Evolutionary conservation across 2,113 vertebrate genomes (phyloP), one percentile per base, ranked within the genome.

Genomic region (Paraplagusia blochii): DNA sequence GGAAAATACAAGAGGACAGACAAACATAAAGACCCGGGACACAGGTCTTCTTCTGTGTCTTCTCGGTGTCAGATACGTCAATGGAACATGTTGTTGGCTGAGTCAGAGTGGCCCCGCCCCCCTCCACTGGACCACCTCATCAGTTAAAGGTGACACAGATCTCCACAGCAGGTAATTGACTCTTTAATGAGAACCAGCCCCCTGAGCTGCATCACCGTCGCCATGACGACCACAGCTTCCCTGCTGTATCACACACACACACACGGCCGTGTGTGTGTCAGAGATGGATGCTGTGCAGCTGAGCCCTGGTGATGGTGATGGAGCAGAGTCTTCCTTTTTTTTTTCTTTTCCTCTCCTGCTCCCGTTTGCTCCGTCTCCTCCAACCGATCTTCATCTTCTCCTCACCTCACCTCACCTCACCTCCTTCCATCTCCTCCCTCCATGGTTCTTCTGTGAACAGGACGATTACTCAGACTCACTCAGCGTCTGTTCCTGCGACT

Each of bases 401-500:
- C 40, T 14, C n/a, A 13, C 39, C 1, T 16, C 14, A 17, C 19
- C 34, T 9, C 19, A 4, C 16, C 29, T 6, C 12, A 4, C 10
- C 34, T 15, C 42, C 10, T 19, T 14, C 9, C 40, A 9, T 11
- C 46, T 18, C 47, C 48, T 68, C 58, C 69, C 63, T 68, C 29
- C 49, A 61, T 69, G 69, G 53, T 74, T 66, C 54, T 54, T 35
- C 50, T 58, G 45, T 48, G 58, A 48, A 11, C 47, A 42, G 68
- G 57, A 58, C 77, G 74, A 85, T 83, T 77, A 67, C 59, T 76
- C 72, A 53, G 81, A 78, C 78, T 85, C 70, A 68, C 76, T 78
- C 76, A 55, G 72, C 70, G 77, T 72, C 77, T 67, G 74, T 66
- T 77, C 63, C 68, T 66, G 63, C 76, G 82, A 83, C 66, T 85